Conservation (phyloP, 2,888 invertebrate genomes). For the Cerceris ruficornis region DNA sequence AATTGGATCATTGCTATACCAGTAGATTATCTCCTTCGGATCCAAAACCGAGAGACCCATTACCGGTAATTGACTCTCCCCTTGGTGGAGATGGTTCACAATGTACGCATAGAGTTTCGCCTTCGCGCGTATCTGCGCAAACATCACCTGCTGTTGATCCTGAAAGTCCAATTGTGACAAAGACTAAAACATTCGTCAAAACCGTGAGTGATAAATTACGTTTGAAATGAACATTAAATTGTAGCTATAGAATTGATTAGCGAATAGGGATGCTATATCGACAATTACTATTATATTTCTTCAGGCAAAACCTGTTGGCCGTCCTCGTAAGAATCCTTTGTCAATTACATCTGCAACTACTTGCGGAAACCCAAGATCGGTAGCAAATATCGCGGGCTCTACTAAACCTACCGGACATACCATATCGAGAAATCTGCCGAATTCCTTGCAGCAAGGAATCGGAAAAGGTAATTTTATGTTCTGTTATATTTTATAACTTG, state of each 20-base stretch:
- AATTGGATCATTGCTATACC: constrained; percentile 92
- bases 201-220: constrained; percentile 30
- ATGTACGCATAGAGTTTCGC: constrained; percentile 39
- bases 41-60: constrained; percentile 82
- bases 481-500: background rate
- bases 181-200: constrained; percentile 53
- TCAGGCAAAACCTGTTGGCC: constrained; percentile 57
- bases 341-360: constrained; percentile 10
- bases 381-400: constrained; percentile 28
- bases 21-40: constrained; percentile 83
- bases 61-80: constrained; percentile 72
- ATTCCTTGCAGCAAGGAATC: constrained; percentile 44
- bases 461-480: background rate
- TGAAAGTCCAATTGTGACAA: constrained; percentile 45
- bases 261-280: background rate
- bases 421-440: constrained; percentile 51
- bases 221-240: too few species aligned
- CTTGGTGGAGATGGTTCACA: constrained; percentile 67
- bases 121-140: constrained; percentile 32
- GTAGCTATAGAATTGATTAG: background rate
- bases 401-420: constrained; percentile 54
- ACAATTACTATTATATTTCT: background rate
- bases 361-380: constrained; percentile 28
- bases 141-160: constrained; percentile 27
- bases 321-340: constrained; percentile 53